Base-by-base conservation (phyloP, 2,113 vertebrate species). In the Sapajus apella region DNA sequence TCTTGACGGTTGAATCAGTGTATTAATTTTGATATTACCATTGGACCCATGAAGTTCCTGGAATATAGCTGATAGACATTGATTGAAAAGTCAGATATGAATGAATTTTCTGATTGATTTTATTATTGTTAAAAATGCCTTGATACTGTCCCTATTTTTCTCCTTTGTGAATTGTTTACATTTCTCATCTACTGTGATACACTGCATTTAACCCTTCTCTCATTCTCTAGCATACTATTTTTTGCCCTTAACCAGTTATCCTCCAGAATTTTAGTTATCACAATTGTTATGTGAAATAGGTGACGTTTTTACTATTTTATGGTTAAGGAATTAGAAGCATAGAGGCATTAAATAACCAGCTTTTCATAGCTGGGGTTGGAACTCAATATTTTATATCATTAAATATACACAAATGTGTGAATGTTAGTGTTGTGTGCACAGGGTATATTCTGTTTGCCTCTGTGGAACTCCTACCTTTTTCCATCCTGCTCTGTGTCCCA, bases 261-360 rank as follows among this genome's bases (percentile, higher is more conserved):
- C 79, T 37, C 79, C 6, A 8, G 66, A 73, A 45, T 84, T 25
- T 85, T 89, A 95, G 64, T 95, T 55, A 64, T 80, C 52, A 73
- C 25, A 72, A 50, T 72, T 93, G 14, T 73, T 90, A 35, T 68
- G 25, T 86, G 64, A 76, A 64, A 70, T 94, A 47, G 43, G n/a
- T 92, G 23, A 12, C 40, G 50, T 90, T 95, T 94, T 90, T 90
- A 45, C 45, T 90, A 8, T 47, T 90, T 85, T 91, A 56, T 93
- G 43, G 21, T 21, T 96, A 90, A 90, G 61, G 37, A 95, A 76
- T 86, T 90, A 64, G 90, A 70, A 32, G 73, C 16, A 87, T 64
- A 93, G n/a, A 82, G 66, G 40, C 92, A 85, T 89, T 95, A 77
- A 90, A 30, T 93, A 94, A 87, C 32, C 82, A 95, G 52, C 27